Percentiles rank a stretch among this genome's conserved stretches.
phyloP scores from a whole-genome alignment of 2,888 invertebrate species.

The Pyrochroa serraticornis region DNA sequence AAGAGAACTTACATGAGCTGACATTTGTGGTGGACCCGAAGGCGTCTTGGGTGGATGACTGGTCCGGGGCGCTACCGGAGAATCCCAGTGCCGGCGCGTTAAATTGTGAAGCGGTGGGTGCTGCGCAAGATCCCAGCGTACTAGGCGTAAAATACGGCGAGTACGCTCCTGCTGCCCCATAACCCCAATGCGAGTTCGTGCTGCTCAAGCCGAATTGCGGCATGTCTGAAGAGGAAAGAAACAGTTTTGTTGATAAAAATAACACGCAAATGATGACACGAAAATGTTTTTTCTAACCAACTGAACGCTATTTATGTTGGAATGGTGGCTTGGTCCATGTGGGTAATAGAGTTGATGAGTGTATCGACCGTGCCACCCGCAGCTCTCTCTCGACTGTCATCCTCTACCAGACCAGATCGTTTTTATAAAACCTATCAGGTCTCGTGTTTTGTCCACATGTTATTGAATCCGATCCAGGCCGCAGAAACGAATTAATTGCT shows the following conservation, averaged over 20 bases:
- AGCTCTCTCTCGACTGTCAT: conserved; percentile 37
- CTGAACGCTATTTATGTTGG: conserved; percentile 16
- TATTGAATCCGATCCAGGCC: conserved; percentile 52
- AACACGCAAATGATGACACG: too few relatives aligned
- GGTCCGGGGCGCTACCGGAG: conserved; percentile 73
- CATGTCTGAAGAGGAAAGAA: conserved; percentile 70
- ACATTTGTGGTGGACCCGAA: conserved; percentile 45
- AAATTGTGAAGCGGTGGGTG: conserved; percentile 72
- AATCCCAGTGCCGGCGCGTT: conserved; percentile 78
- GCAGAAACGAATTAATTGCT: conserved; percentile 52
- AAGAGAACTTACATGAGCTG: conserved; percentile 25
- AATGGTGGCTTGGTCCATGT: conserved; percentile 49
- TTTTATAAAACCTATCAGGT: conserved; percentile 38
- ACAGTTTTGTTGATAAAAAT: neutral
- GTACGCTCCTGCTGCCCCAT: conserved; percentile 84
- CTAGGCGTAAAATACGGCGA: conserved; percentile 79
- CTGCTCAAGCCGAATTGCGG: conserved; percentile 84
- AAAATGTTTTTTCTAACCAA: too few relatives aligned
- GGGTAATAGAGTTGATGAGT: conserved; percentile 50
- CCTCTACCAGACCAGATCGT: conserved; percentile 28
- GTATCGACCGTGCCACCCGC: conserved; percentile 47
- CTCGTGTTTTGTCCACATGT: conserved; percentile 49
- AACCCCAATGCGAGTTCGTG: conserved; percentile 88
- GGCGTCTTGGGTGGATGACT: conserved; percentile 60
- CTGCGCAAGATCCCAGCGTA: conserved; percentile 75